Evolutionary conservation across 2,888 invertebrate genomes (phyloP).

Genomic region (Alloplasta piceator): DNA sequence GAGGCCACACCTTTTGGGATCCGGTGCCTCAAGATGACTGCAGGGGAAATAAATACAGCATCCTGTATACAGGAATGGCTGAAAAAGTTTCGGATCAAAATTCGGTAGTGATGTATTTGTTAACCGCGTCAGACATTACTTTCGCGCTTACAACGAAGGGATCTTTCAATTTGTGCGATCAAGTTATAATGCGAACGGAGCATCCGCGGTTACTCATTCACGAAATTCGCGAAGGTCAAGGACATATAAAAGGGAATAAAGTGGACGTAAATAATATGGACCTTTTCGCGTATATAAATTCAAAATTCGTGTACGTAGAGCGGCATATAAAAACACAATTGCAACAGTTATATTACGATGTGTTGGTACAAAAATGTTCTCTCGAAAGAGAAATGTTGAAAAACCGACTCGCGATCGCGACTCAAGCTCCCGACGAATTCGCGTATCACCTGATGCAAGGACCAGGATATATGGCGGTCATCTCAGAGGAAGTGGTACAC

Average conservation of each 20-base stretch:
- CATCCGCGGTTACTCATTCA: conserved; percentile 8
- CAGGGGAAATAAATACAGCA: not conserved
- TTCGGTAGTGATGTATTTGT: not conserved
- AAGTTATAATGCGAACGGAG: conserved; percentile 1
- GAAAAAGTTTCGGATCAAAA: not conserved
- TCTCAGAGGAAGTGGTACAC: no score
- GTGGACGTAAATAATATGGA: conserved; percentile 22
- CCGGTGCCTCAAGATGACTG: not conserved
- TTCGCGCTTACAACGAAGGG: not conserved
- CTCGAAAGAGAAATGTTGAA: no score
- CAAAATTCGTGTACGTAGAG: conserved; percentile 38
- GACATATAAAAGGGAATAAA: not conserved
- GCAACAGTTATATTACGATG: conserved; percentile 60
- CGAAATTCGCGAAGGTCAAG: conserved; percentile 12
- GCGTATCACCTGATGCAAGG: no score
- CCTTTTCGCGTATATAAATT: conserved; percentile 8
- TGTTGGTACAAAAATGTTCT: conserved; percentile 12
- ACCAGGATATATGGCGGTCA: conserved; percentile 22
- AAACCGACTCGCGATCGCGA: no score
- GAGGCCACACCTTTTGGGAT: not conserved
- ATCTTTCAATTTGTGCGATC: not conserved
- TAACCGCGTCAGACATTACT: not conserved
- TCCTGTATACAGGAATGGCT: not conserved
- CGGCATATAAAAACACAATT: not conserved
- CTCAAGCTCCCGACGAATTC: no score